phyloP scores from a whole-genome alignment of 2,888 invertebrate genomes.

The Sycophila texana region DNA sequence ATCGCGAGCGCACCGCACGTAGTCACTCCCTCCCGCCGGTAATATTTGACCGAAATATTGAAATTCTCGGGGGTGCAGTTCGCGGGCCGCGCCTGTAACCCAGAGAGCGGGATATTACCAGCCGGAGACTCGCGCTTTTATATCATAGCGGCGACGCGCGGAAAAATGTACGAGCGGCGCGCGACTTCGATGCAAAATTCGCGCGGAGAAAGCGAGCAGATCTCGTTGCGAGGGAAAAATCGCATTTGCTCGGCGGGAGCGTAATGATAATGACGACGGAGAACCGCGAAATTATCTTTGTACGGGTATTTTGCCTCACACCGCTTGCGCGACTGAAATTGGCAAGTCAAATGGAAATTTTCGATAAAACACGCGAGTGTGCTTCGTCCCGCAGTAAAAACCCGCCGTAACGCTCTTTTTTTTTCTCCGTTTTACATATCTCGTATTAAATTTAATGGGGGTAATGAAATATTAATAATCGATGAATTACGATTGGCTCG shows the following conservation, averaged over 20 bases:
- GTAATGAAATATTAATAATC: too few species aligned
- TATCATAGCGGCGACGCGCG: not conserved
- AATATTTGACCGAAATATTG: conserved; percentile 64
- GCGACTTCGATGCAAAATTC: not conserved
- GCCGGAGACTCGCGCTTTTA: not conserved
- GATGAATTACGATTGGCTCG: too few species aligned
- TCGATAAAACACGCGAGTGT: conserved; percentile 20
- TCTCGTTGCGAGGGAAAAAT: too few species aligned
- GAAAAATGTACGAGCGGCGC: not conserved
- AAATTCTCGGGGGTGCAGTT: conserved; percentile 58
- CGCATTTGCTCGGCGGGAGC: too few species aligned
- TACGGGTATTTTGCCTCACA: conserved; percentile 2
- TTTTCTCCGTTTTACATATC: too few species aligned
- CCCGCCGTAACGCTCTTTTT: too few species aligned
- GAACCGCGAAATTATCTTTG: conserved; percentile 8
- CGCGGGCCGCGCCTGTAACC: conserved; percentile 36
- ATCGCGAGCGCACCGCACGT: conserved; percentile 8
- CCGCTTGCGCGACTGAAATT: conserved; percentile 6
- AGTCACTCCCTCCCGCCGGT: not conserved
- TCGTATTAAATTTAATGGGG: too few species aligned
- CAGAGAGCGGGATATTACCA: conserved; percentile 38
- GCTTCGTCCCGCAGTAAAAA: not conserved
- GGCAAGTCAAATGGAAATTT: conserved; percentile 34
- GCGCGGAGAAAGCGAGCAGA: not conserved
- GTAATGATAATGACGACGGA: too few species aligned